These are phyloP conservation scores for Buathra laborator DNA, from an alignment of 2,888 invertebrate genomes.

Conservation along the genomic window DNA sequence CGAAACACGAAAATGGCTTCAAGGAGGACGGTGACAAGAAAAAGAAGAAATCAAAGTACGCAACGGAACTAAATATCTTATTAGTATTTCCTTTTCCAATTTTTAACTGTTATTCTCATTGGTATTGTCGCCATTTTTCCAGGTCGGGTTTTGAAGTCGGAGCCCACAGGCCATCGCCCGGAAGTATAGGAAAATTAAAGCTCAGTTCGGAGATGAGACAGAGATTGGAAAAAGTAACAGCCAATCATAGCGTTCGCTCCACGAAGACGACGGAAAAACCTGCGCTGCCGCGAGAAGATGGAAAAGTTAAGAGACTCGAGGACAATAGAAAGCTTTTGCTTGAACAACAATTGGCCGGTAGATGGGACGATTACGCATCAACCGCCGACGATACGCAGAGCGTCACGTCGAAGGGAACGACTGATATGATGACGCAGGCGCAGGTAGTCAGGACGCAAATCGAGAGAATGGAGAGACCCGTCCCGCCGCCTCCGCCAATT, in stretches of 20 bases:
- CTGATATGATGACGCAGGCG: constrained; percentile 84
- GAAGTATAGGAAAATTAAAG: constrained; percentile 95
- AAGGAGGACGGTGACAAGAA: constrained; percentile 82
- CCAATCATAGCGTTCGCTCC: constrained; percentile 94
- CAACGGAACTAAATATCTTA: constrained; percentile 11
- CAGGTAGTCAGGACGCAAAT: constrained; percentile 86
- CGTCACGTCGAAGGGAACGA: constrained; percentile 84
- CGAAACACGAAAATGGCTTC: constrained; percentile 81
- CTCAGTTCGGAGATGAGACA: constrained; percentile 97
- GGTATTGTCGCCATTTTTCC: constrained; percentile 1
- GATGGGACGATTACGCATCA: constrained; percentile 84
- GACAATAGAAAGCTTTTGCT: constrained; percentile 94
- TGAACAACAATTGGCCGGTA: constrained; percentile 91
- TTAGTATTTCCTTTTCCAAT: not conserved
- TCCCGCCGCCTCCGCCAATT: constrained; percentile 87
- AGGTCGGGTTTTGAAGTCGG: constrained; percentile 91
- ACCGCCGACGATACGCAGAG: constrained; percentile 83
- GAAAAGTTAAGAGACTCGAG: constrained; percentile 92
- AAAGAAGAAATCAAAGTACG: constrained; percentile 83
- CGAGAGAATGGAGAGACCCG: constrained; percentile 87
- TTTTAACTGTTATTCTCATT: not conserved
- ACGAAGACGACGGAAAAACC: constrained; percentile 91
- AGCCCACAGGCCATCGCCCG: constrained; percentile 92
- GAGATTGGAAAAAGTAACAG: constrained; percentile 94
- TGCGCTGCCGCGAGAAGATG: constrained; percentile 87